Evolutionary conservation across 1,140 invertebrate genomes (phyloP).

Genomic region (Stegodyphus dumicola): DNA sequence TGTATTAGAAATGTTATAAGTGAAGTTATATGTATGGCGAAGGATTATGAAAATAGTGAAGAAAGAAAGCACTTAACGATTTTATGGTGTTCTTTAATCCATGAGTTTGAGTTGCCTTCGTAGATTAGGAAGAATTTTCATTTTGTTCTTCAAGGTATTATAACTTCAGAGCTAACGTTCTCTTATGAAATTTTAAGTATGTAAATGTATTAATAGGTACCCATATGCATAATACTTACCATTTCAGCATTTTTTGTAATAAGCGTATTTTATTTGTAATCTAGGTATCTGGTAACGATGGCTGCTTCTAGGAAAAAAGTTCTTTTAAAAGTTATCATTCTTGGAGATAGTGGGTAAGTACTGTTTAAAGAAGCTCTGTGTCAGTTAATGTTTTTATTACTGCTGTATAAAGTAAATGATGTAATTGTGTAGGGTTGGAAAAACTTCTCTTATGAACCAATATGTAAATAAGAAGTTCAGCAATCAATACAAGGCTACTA

Average conservation of each 20-base stretch:
- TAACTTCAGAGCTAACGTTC: neutral
- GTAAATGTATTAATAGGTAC: neutral
- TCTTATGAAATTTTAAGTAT: neutral
- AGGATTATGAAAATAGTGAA: too few relatives aligned
- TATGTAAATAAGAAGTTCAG: slow-evolving; percentile 99
- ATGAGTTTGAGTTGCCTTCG: too few relatives aligned
- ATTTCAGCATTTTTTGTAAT: neutral
- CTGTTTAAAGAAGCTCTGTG: neutral
- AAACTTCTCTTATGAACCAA: slow-evolving; percentile 99
- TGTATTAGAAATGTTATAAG: too few relatives aligned
- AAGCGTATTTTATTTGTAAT: neutral
- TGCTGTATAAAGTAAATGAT: neutral
- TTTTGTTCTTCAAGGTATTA: neutral
- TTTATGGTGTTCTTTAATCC: too few relatives aligned
- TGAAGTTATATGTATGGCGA: too few relatives aligned
- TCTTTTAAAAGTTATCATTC: slow-evolving; percentile 95
- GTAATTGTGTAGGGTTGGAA: slow-evolving; percentile 80
- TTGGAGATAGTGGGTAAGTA: slow-evolving; percentile 90
- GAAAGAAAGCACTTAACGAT: too few relatives aligned
- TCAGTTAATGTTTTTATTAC: neutral
- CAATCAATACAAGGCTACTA: slow-evolving; percentile 99
- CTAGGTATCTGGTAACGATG: slow-evolving; percentile 72
- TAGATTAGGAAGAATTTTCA: neutral
- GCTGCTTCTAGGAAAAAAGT: slow-evolving; percentile 94
- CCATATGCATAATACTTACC: neutral